phyloP scores from a whole-genome alignment of 1,140 invertebrate genomes.

The Schlechtendalia chinensis region DNA sequence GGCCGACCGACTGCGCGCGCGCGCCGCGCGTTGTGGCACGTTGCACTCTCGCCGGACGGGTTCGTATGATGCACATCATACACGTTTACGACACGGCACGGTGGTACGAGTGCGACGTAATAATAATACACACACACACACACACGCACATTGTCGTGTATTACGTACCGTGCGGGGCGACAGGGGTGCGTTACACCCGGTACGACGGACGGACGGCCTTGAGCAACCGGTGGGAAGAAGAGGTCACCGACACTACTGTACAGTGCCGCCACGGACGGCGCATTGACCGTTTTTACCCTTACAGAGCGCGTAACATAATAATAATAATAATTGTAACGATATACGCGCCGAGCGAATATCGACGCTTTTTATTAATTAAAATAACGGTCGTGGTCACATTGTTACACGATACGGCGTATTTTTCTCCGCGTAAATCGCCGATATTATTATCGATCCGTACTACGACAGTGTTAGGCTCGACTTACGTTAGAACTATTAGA shows the following conservation, averaged over 20 bases:
- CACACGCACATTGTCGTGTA: too few relatives aligned
- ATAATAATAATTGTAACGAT: too few relatives aligned
- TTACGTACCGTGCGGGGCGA: neutral
- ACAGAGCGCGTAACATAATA: neutral
- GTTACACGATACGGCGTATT: too few relatives aligned
- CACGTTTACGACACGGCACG: too few relatives aligned
- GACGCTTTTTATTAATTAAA: too few relatives aligned
- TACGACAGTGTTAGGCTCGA: too few relatives aligned
- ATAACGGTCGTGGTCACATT: neutral
- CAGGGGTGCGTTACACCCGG: constrained; percentile 40
- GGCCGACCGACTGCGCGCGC: neutral
- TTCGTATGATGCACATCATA: too few relatives aligned
- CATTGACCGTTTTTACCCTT: constrained; percentile 39
- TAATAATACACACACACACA: neutral
- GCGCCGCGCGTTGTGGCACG: neutral
- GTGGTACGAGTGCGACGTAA: too few relatives aligned
- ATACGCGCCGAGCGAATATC: neutral
- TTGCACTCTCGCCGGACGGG: neutral
- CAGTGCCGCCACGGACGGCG: neutral
- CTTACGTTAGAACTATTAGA: too few relatives aligned
- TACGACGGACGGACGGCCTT: constrained; percentile 8
- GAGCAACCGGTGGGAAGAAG: constrained; percentile 47
- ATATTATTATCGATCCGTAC: too few relatives aligned
- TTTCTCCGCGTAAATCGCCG: too few relatives aligned
- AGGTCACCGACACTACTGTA: constrained; percentile 32